These are phyloP conservation scores for Hippopotamus amphibius DNA, from an alignment of 2,113 vertebrate species.

Conservation along the genomic window DNA sequence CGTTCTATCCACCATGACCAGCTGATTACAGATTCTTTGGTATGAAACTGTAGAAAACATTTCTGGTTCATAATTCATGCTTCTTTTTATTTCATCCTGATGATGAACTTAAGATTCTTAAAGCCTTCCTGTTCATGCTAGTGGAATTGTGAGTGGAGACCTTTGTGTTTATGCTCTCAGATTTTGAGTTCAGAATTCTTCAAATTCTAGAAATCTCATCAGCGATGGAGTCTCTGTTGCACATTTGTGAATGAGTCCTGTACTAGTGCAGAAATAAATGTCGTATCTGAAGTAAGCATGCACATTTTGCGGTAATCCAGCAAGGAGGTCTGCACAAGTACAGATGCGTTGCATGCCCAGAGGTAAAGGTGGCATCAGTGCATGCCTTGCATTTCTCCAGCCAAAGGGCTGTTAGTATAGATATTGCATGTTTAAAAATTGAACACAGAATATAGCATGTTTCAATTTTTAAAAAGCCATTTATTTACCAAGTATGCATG, in stretches of 20 bases:
- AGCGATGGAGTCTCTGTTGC: neutral
- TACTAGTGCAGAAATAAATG: slow-evolving; percentile 61
- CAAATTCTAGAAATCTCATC: neutral
- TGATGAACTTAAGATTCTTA: neutral
- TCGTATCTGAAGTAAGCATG: slow-evolving; percentile 73
- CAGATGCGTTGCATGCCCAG: slow-evolving; percentile 84
- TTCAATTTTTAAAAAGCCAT: slow-evolving; percentile 81
- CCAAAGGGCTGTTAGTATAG: slow-evolving; percentile 81
- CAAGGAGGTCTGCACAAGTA: slow-evolving; percentile 71
- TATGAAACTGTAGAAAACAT: neutral
- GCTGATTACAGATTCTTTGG: neutral
- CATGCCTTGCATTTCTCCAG: slow-evolving; percentile 87
- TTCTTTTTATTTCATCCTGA: neutral
- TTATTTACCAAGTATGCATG: slow-evolving; percentile 82
- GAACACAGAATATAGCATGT: slow-evolving; percentile 85
- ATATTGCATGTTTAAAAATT: slow-evolving; percentile 87
- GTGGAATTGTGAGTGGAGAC: neutral
- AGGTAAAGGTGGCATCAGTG: slow-evolving; percentile 82
- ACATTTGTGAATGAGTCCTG: slow-evolving; percentile 50
- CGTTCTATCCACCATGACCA: neutral
- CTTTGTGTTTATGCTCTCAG: neutral
- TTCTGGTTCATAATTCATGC: neutral
- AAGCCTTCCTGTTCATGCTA: neutral
- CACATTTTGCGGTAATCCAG: slow-evolving; percentile 34
- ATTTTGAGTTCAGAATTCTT: slow-evolving; percentile 9